A percentile compares a stretch with the other conserved stretches of the same genome.
phyloP scores from a whole-genome alignment of 2,113 vertebrate genomes.

The human region DNA sequence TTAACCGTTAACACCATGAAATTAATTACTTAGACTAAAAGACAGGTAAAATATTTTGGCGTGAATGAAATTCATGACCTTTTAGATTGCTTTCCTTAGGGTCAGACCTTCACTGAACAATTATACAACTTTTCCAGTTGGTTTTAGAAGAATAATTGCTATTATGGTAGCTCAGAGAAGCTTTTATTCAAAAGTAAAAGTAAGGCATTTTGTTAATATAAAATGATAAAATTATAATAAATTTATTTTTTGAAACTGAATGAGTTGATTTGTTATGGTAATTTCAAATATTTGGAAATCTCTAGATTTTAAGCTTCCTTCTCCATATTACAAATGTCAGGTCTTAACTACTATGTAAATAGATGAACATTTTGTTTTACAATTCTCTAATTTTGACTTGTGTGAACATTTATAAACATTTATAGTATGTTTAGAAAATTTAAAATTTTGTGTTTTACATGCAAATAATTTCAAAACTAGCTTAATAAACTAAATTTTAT shows the following conservation, averaged over 20 bases:
- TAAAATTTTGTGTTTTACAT: not conserved
- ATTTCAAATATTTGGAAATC: not conserved
- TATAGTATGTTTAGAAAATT: not conserved
- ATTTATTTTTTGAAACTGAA: not conserved
- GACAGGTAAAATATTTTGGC: not conserved
- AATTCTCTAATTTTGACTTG: not conserved
- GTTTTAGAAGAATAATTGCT: not conserved
- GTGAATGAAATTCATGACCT: not conserved
- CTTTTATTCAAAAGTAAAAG: not conserved
- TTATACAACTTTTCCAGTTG: not conserved
- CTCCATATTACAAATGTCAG: not conserved
- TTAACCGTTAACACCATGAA: not conserved
- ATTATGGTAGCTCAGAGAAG: not conserved
- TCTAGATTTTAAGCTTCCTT: not conserved
- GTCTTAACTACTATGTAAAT: not conserved
- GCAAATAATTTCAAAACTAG: not conserved
- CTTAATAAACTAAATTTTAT: not conserved
- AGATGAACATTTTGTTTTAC: not conserved
- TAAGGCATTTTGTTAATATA: not conserved
- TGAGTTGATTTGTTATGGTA: not conserved
- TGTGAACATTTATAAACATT: not conserved
- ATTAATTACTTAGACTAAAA: slow-evolving; percentile 39
- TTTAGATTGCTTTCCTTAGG: slow-evolving; percentile 8
- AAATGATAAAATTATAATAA: not conserved
- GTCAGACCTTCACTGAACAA: not conserved